Evolutionary conservation across 2,888 invertebrate species (phyloP).

Genomic region (Abscondita cerata): DNA sequence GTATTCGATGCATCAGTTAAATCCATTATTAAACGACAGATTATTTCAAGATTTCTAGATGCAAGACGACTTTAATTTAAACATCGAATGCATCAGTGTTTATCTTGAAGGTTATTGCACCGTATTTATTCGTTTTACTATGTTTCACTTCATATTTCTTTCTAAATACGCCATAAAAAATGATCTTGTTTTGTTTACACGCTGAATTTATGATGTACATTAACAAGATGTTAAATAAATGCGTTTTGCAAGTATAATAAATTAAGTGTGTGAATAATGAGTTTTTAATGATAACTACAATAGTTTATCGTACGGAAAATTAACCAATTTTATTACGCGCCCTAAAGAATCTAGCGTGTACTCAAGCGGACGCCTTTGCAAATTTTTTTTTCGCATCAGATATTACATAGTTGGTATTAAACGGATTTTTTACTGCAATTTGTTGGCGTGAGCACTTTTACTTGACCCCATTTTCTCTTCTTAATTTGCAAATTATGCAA

Average conservation of each 20-base stretch:
- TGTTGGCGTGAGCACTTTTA: neutral
- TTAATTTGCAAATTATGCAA: conserved; percentile 7
- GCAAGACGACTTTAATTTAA: conserved; percentile 27
- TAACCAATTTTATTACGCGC: too few species aligned
- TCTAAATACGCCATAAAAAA: conserved; percentile 9
- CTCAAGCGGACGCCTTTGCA: too few species aligned
- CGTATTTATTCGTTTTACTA: conserved; percentile 11
- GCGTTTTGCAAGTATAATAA: too few species aligned
- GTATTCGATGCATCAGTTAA: conserved; percentile 17
- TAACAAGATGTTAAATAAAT: too few species aligned
- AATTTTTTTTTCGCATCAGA: too few species aligned
- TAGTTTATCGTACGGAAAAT: too few species aligned
- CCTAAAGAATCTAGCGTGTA: too few species aligned
- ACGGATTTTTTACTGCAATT: too few species aligned
- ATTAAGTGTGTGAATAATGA: too few species aligned
- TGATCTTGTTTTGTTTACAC: neutral
- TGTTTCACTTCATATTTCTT: neutral
- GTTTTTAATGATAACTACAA: too few species aligned
- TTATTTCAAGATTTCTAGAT: conserved; percentile 16
- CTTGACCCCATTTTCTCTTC: conserved; percentile 2
- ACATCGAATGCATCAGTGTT: conserved; percentile 24
- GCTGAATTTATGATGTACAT: too few species aligned
- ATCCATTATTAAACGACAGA: conserved; percentile 30
- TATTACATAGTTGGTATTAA: too few species aligned
- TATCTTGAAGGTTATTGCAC: conserved; percentile 27